Percentiles rank a stretch among this genome's conserved stretches.
Evolutionary conservation across 1,140 invertebrate genomes (phyloP).

Genomic region (silkworm (Bombyx mori)): DNA sequence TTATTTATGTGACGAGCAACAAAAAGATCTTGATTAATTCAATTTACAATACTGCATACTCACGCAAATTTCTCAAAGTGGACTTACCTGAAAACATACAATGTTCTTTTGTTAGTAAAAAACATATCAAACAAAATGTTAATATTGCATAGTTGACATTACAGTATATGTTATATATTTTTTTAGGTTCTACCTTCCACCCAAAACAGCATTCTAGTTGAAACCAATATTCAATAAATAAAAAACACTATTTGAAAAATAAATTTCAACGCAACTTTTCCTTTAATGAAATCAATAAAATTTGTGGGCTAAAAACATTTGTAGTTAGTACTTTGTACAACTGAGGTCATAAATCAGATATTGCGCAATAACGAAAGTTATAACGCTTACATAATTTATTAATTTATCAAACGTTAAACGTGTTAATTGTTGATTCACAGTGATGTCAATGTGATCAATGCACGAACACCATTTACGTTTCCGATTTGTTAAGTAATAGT

Average conservation of each 20-base stretch:
- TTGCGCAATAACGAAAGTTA: slow-evolving; percentile 10
- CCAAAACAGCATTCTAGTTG: too few relatives aligned
- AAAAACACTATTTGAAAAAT: too few relatives aligned
- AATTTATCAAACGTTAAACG: slow-evolving; percentile 16
- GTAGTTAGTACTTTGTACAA: neutral
- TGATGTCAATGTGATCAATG: too few relatives aligned
- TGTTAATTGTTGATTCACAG: slow-evolving; percentile 13
- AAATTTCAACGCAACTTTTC: too few relatives aligned
- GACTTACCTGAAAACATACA: slow-evolving; percentile 27
- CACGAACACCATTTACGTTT: too few relatives aligned
- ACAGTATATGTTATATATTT: too few relatives aligned
- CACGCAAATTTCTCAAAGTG: neutral
- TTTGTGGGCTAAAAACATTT: too few relatives aligned
- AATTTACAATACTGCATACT: slow-evolving; percentile 1
- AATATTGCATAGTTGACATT: neutral
- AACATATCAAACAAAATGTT: neutral
- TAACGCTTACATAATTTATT: slow-evolving; percentile 7
- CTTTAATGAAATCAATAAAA: too few relatives aligned
- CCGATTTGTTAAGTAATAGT: too few relatives aligned
- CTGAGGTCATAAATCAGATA: slow-evolving; percentile 7
- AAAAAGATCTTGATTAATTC: neutral
- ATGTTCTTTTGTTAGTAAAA: neutral
- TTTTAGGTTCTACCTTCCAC: too few relatives aligned
- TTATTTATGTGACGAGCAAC: neutral
- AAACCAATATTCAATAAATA: too few relatives aligned